Evolutionary conservation across 2,888 invertebrate genomes (phyloP).

Genomic region (Orchesellides sinensis): DNA sequence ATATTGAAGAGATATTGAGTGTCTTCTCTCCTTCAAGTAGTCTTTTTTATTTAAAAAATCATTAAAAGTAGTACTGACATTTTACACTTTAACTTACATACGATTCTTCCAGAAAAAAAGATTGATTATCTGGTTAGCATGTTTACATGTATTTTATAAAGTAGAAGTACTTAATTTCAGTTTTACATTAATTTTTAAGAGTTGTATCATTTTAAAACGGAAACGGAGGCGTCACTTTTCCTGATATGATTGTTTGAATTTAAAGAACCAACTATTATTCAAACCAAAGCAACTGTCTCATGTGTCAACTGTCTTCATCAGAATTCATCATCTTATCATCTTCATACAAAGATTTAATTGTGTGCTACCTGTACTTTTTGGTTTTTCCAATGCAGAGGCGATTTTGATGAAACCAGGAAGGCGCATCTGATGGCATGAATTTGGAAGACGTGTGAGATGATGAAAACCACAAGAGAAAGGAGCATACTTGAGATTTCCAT

Average conservation of each 20-base stretch:
- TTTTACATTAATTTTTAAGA: conserved; percentile 13
- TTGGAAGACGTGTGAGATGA: conserved; percentile 54
- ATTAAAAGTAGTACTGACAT: conserved; percentile 30
- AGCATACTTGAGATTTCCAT: conserved; percentile 65
- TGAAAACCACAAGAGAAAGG: conserved; percentile 37
- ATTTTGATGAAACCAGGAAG: conserved; percentile 72
- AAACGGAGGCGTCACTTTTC: conserved; percentile 8
- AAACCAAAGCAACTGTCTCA: no score
- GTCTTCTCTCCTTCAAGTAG: conserved; percentile 17
- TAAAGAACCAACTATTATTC: neutral
- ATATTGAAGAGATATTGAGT: neutral
- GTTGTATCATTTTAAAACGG: conserved; percentile 29
- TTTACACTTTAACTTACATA: conserved; percentile 17
- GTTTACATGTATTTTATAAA: neutral
- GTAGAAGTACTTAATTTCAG: conserved; percentile 1
- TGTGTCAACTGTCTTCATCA: no score
- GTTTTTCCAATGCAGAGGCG: conserved; percentile 73
- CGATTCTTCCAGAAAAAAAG: conserved; percentile 20
- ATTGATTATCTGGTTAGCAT: conserved; percentile 22
- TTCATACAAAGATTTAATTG: conserved; percentile 31
- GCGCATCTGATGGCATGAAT: conserved; percentile 63
- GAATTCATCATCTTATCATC: conserved; percentile 11
- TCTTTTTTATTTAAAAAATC: neutral
- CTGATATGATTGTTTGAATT: neutral
- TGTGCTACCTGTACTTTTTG: conserved; percentile 61